Base-by-base conservation (phyloP, 2,888 invertebrate species). In the Theodoxus fluviatilis region DNA sequence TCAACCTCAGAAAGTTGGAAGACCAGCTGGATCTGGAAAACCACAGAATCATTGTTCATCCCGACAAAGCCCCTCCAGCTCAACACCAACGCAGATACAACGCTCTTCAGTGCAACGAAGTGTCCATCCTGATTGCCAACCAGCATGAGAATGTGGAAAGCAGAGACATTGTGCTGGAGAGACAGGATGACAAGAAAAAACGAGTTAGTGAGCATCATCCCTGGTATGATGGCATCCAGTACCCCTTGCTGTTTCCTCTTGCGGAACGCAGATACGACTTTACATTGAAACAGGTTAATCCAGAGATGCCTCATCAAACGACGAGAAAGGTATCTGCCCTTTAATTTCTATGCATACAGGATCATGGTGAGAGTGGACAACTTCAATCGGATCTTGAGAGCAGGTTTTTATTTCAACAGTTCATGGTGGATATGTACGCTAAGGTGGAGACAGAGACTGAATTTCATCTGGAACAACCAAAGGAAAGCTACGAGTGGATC, bases 251-350 rank as follows among this genome's bases (percentile, higher is more conserved):
- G 65, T 70, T 35, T 49, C 28, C 35, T 3, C 37, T 67, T 33
- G 73, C 72, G 1, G 47, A 65, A 33, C 76, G 75, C 67, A 72
- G 75, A 1, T 77, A 75, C 55, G 59, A 68, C 59, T 63, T 74
- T 1, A 12, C 18, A 12, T 2, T 68, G 18, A 68, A 31, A 22
- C 35, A 9, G 2, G 33, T 33, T 18, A 40, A 68, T 57, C 68
- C 68, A 31, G 28, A 57, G 18, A 68, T 57, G 57, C 2, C 22
- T 18, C 25, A 66, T 43, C 79, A 75, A 67, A 80, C 73, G 70
- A 80, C 72, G 38, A 74, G 75, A 57, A n/a, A n/a, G n/a, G n/a
- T n/a, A n/a, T 78, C 75, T 67, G 73, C 73, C 73, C 83, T n/a
- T 76, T 75, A 61, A 76, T 33, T 72, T 63, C 37, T 71, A 80